Evolutionary conservation across 2,888 invertebrate species (phyloP), one percentile per base, ranked within the genome.

Genomic region (Sthenelais limicola): DNA sequence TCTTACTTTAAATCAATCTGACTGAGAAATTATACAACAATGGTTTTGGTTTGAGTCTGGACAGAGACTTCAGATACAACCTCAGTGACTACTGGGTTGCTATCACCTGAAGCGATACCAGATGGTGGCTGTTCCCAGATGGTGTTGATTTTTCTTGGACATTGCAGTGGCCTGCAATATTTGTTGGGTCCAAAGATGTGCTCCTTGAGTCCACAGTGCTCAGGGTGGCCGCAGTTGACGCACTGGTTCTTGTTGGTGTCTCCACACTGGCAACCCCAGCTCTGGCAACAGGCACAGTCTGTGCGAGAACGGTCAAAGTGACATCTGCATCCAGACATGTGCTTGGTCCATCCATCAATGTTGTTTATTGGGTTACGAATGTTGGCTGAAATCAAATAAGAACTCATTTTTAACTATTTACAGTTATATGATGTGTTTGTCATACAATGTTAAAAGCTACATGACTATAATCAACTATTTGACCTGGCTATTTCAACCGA

Each of bases 231-330:
- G 49, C 71, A 71, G 48, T 62, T 48, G 28, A 71, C 62, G 32
- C 62, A 71, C 49, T 71, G 71, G 49, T 71, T 71, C 48, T 30
- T 67, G 67, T 67, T 67, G 9, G 26, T 43, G n/a, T 3, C 49
- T 38, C 75, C 73, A 67, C 80, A 80, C 32, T 79, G 79, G 26
- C 78, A 78, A 0, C 76, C 78, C 18, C 38, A 32, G 9, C 74
- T 77, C n/a, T 78, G 76, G 73, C 80, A 80, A 56, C 80, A 80
- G 21, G 79, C 79, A 56, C 80, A 80, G 47, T 69, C 73, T 18
- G 30, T 68, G 15, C 51, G 35, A 3, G 52, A 72, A 0, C 38
- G 35, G 48, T 78, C 74, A 51, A 58, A 67, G 12, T 47, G 15
- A 66, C 80, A 80, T 3, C n/a, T n/a, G 68, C 80, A 80, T 48